phyloP scores from a whole-genome alignment of 2,888 invertebrate genomes.

The Acrocyrtus sp. region DNA sequence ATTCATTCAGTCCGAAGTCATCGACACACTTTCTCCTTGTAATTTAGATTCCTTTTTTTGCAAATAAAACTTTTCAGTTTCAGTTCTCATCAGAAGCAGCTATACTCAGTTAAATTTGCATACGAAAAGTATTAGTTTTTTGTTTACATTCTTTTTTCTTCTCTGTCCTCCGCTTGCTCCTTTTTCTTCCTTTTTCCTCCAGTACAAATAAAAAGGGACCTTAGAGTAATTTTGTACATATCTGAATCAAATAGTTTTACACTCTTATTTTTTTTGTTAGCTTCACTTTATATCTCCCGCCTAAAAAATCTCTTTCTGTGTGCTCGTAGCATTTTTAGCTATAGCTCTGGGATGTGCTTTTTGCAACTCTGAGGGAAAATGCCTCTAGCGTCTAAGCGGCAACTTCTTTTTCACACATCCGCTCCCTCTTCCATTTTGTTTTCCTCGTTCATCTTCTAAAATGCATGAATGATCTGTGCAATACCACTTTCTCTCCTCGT shows the following conservation, averaged over 20 bases:
- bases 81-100: slow-evolving; percentile 1
- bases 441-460: slow-evolving; percentile 7
- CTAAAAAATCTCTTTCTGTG: too few species aligned
- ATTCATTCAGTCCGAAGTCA: too few species aligned
- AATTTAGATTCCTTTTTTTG: too few species aligned
- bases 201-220: background rate
- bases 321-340: too few species aligned
- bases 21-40: background rate
- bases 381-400: too few species aligned
- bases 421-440: background rate
- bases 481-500: background rate
- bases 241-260: background rate
- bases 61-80: slow-evolving; percentile 10
- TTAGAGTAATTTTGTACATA: background rate
- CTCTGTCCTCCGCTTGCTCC: background rate
- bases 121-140: slow-evolving; percentile 31
- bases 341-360: too few species aligned
- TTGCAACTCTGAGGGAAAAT: too few species aligned
- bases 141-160: slow-evolving; percentile 19
- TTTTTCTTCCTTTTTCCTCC: background rate
- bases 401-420: slow-evolving; percentile 10
- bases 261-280: background rate
- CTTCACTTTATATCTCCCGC: too few species aligned
- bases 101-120: slow-evolving; percentile 17
- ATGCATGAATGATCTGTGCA: background rate